A percentile compares a stretch with the other conserved stretches of the same genome.
These are phyloP conservation scores for Pica pica DNA, from an alignment of 2,113 vertebrate genomes.

Conservation along the genomic window DNA sequence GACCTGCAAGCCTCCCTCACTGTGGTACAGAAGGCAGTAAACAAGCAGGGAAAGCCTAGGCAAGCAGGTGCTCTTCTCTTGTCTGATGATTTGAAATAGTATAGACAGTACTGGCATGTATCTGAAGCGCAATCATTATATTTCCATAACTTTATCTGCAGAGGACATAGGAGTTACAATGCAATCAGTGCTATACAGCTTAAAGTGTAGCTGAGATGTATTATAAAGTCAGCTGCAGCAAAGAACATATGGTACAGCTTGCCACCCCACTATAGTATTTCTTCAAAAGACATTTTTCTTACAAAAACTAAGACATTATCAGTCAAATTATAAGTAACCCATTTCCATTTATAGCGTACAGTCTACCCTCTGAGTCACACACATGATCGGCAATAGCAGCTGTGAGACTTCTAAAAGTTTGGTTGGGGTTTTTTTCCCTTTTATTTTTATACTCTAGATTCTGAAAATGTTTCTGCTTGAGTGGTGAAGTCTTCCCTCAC, in stretches of 20 bases:
- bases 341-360: slow-evolving; percentile 65
- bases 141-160: slow-evolving; percentile 48
- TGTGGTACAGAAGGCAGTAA: not conserved
- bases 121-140: slow-evolving; percentile 1
- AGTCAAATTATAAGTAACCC: slow-evolving; percentile 63
- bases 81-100: not conserved
- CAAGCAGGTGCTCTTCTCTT: slow-evolving; percentile 11
- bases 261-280: slow-evolving; percentile 31
- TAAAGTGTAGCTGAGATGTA: slow-evolving; percentile 24
- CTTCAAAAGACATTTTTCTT: slow-evolving; percentile 64
- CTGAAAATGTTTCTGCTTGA: slow-evolving; percentile 6
- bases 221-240: slow-evolving; percentile 61
- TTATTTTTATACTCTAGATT: not conserved
- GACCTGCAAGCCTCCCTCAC: not conserved
- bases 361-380: slow-evolving; percentile 56
- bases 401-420: slow-evolving; percentile 38
- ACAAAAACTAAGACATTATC: slow-evolving; percentile 60
- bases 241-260: slow-evolving; percentile 57
- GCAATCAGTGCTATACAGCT: slow-evolving; percentile 54
- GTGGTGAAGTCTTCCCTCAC: not conserved
- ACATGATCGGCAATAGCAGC: slow-evolving; percentile 32
- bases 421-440: not conserved
- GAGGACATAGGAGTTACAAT: slow-evolving; percentile 48
- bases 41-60: not conserved
- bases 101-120: not conserved